A percentile compares a stretch with the other conserved stretches of the same genome.
Evolutionary conservation across 2,888 invertebrate species (phyloP).

Genomic region (Spisula solida): DNA sequence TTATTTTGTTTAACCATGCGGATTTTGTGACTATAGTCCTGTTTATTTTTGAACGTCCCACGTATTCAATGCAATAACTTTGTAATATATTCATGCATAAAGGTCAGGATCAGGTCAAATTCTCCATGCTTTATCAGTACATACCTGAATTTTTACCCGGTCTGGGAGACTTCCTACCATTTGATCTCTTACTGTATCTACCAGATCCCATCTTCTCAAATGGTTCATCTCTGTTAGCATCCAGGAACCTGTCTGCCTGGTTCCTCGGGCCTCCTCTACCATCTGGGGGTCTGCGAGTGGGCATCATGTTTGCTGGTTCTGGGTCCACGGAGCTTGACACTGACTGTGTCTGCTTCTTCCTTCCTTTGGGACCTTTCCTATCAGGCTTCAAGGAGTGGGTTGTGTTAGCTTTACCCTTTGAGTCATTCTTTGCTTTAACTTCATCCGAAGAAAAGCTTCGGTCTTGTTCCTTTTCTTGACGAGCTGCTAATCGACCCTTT

Average conservation of each 20-base stretch:
- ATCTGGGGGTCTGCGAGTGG: constrained; percentile 36
- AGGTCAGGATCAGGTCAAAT: too few relatives aligned
- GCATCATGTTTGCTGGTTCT: constrained; percentile 35
- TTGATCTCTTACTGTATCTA: constrained; percentile 69
- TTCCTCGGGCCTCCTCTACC: constrained; percentile 36
- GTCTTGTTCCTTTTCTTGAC: constrained; percentile 41
- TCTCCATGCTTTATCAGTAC: too few relatives aligned
- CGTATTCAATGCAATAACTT: too few relatives aligned
- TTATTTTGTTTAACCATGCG: too few relatives aligned
- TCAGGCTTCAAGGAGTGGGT: constrained; percentile 69
- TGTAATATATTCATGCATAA: too few relatives aligned
- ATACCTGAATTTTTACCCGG: constrained; percentile 57
- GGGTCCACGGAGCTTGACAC: constrained; percentile 62
- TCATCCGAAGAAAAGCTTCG: constrained; percentile 72
- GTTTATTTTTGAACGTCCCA: too few relatives aligned
- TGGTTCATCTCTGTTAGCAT: constrained; percentile 52
- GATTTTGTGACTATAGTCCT: too few relatives aligned
- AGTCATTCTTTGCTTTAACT: constrained; percentile 23
- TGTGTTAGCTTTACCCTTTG: constrained; percentile 56
- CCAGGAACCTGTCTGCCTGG: constrained; percentile 39
- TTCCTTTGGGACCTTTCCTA: constrained; percentile 58
- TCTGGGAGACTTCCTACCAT: constrained; percentile 67
- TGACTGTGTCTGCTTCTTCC: constrained; percentile 59
- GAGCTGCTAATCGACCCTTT: constrained; percentile 23
- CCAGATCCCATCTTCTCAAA: constrained; percentile 65